Percentiles rank a stretch among this genome's conserved stretches.
Evolutionary conservation across 2,888 invertebrate genomes (phyloP).

Genomic region (Pachycephus smyrnensis): DNA sequence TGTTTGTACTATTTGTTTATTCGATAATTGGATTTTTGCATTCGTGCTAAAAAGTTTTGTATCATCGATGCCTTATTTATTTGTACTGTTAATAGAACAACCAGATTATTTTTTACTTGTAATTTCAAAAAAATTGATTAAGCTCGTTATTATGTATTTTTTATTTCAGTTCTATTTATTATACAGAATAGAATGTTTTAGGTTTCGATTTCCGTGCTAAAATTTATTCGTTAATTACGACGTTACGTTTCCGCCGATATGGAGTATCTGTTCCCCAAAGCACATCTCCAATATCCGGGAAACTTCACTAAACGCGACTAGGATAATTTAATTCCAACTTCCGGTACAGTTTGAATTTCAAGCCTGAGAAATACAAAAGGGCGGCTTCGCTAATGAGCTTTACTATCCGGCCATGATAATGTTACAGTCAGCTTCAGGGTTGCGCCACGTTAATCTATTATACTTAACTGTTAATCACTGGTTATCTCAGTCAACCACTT

Average conservation of each 20-base stretch:
- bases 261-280: neutral
- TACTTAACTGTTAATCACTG: neutral
- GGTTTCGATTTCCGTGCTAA: neutral
- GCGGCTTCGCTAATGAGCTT: neutral
- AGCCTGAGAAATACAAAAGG: neutral
- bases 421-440: neutral
- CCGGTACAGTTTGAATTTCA: neutral
- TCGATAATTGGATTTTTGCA: constrained; percentile 10
- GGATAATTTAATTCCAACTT: neutral
- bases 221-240: neutral
- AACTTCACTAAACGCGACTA: neutral
- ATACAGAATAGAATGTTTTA: neutral
- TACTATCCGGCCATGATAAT: neutral
- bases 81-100: no score
- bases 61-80: no score
- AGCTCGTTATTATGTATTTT: neutral
- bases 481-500: neutral
- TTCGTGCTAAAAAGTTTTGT: neutral
- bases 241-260: neutral
- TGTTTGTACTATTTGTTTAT: neutral
- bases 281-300: neutral
- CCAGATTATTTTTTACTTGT: no score
- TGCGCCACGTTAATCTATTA: neutral
- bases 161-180: neutral
- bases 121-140: no score